Evolutionary conservation across 2,113 vertebrate species (phyloP).

Genomic region (Periophthalmodon schlosseri): DNA sequence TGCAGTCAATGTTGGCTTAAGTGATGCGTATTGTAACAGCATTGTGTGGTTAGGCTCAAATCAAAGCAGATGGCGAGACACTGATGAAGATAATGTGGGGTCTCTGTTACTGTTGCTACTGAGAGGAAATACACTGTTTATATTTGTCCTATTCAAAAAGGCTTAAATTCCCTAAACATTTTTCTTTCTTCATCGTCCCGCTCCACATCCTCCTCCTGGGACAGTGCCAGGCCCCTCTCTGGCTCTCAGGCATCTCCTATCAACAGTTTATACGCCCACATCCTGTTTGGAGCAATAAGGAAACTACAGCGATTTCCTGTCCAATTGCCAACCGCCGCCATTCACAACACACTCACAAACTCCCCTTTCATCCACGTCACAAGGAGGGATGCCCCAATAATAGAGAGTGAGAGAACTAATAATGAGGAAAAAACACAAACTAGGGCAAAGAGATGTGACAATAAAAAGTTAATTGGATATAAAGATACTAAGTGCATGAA

Average conservation of each 20-base stretch:
- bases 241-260: slow-evolving; percentile 72
- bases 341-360: slow-evolving; percentile 42
- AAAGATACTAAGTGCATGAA: no score
- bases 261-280: slow-evolving; percentile 82
- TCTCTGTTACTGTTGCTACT: slow-evolving; percentile 12
- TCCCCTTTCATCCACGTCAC: slow-evolving; percentile 31
- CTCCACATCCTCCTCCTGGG: slow-evolving; percentile 44
- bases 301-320: slow-evolving; percentile 77
- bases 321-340: slow-evolving; percentile 57
- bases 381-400: slow-evolving; percentile 24
- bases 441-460: no score
- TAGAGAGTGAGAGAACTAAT: background rate
- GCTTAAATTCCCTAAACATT: slow-evolving; percentile 11
- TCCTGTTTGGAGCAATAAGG: slow-evolving; percentile 84
- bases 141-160: slow-evolving; percentile 15
- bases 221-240: slow-evolving; percentile 58
- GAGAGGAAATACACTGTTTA: slow-evolving; percentile 11
- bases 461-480: no score
- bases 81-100: background rate
- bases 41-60: slow-evolving; percentile 6
- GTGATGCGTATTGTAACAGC: slow-evolving; percentile 9
- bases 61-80: slow-evolving; percentile 2
- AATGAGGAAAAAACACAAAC: background rate
- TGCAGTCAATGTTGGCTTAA: slow-evolving; percentile 40
- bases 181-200: background rate